phyloP scores from a whole-genome alignment of 2,888 invertebrate genomes.

The Ophioninae sp. region DNA sequence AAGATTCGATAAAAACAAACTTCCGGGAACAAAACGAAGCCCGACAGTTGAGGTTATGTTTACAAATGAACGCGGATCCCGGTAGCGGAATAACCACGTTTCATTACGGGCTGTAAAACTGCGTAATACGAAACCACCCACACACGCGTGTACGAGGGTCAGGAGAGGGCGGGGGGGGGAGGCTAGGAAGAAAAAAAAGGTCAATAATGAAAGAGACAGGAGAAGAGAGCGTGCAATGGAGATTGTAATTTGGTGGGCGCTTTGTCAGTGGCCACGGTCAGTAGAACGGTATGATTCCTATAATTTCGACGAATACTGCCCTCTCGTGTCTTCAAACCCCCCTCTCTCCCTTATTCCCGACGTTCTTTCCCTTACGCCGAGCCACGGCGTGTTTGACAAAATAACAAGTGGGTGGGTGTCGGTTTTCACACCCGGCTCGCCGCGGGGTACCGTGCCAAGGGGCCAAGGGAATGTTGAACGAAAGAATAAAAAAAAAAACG shows the following conservation, averaged over 20 bases:
- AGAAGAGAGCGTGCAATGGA: conserved; percentile 67
- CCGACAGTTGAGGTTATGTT: not conserved
- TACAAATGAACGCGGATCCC: conserved; percentile 21
- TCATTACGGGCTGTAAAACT: conserved; percentile 72
- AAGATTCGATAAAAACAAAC: conserved; percentile 49
- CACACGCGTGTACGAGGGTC: not conserved
- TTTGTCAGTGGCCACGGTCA: conserved; percentile 56
- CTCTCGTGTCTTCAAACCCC: conserved; percentile 30
- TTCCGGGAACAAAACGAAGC: conserved; percentile 11
- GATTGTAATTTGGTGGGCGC: conserved; percentile 69
- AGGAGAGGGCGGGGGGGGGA: not conserved
- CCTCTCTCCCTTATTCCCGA: conserved; percentile 13
- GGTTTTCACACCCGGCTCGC: conserved; percentile 80
- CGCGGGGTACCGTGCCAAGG: conserved; percentile 72
- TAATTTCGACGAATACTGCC: conserved; percentile 71
- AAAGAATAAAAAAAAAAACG: conserved; percentile 63
- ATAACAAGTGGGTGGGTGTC: conserved; percentile 81
- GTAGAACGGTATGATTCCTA: conserved; percentile 72
- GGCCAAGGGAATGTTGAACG: conserved; percentile 74
- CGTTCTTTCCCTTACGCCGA: conserved; percentile 3
- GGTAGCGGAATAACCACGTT: conserved; percentile 68
- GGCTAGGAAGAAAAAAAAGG: conserved; percentile 7
- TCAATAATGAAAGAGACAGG: conserved; percentile 8
- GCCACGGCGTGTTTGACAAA: conserved; percentile 76
- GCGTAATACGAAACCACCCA: conserved; percentile 47